Evolutionary conservation across 2,888 invertebrate genomes (phyloP).

Genomic region (Tenthredo scrophulariae): DNA sequence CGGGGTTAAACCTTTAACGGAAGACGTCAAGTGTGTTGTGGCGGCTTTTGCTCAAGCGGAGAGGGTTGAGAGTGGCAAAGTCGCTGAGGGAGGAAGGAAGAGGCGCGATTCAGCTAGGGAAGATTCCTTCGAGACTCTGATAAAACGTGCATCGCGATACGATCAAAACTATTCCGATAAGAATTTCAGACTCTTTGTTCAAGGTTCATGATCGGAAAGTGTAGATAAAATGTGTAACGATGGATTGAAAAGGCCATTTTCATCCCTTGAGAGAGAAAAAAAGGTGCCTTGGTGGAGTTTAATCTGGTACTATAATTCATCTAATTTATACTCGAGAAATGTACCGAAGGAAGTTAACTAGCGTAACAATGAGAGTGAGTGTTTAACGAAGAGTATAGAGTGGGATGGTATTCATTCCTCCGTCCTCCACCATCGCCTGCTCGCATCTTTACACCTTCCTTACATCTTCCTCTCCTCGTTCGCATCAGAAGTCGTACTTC

Average conservation of each 20-base stretch:
- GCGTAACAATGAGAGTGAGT: conserved; percentile 70
- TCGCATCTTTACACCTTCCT: conserved; percentile 58
- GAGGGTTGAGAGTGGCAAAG: conserved; percentile 63
- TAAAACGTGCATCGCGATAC: background rate
- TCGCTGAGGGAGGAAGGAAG: conserved; percentile 23
- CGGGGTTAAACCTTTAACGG: conserved; percentile 51
- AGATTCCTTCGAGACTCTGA: conserved; percentile 21
- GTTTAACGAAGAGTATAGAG: conserved; percentile 64
- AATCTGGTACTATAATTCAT: background rate
- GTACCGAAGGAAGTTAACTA: conserved; percentile 52
- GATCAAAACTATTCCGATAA: background rate
- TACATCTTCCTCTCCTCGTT: conserved; percentile 58
- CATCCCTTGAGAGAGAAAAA: background rate
- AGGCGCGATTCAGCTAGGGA: background rate
- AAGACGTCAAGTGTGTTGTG: conserved; percentile 65
- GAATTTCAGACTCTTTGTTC: background rate
- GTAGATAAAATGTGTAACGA: background rate
- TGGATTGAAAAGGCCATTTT: background rate
- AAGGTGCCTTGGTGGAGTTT: background rate
- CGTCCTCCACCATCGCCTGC: conserved; percentile 63
- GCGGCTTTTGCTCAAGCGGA: conserved; percentile 63
- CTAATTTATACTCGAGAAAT: conserved; percentile 15
- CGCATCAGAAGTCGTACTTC: conserved; percentile 76
- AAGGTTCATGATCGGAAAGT: background rate
- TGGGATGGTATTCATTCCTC: conserved; percentile 45